A percentile compares a stretch with the other conserved stretches of the same genome.
Evolutionary conservation across 2,888 invertebrate genomes (phyloP).

Genomic region (Ophion costatus): DNA sequence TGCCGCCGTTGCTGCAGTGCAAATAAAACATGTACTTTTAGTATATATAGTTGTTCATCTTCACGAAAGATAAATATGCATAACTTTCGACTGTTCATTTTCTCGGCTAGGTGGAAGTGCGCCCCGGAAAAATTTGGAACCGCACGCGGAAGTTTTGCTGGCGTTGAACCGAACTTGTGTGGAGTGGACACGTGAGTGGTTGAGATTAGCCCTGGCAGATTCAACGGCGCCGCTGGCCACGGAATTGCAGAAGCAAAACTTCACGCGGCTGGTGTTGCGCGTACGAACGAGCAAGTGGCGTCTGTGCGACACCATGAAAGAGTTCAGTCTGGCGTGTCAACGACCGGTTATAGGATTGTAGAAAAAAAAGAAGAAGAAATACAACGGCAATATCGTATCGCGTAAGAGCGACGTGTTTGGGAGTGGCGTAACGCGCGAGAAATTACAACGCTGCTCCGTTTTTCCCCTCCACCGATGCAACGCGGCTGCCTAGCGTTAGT

Average conservation of each 20-base stretch:
- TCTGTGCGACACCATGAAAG: conserved; percentile 72
- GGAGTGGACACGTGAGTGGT: conserved; percentile 86
- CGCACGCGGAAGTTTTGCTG: conserved; percentile 87
- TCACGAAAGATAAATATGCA: no score
- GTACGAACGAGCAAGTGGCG: conserved; percentile 71
- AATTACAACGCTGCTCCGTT: neutral
- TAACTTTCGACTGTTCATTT: neutral
- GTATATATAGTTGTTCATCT: no score
- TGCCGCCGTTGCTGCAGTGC: no score
- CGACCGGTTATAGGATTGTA: conserved; percentile 65
- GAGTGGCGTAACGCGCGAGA: neutral
- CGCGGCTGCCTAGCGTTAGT: neutral
- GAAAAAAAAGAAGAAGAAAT: conserved; percentile 27
- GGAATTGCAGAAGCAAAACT: conserved; percentile 74
- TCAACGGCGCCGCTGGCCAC: conserved; percentile 67
- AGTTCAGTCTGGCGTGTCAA: conserved; percentile 75
- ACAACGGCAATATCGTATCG: neutral
- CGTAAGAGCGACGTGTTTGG: no score
- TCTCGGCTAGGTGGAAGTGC: conserved; percentile 85
- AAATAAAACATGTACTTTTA: no score
- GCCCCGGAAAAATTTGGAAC: conserved; percentile 86
- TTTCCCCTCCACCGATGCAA: conserved; percentile 52
- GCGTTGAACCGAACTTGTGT: conserved; percentile 89
- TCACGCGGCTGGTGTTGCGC: conserved; percentile 71
- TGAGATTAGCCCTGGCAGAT: conserved; percentile 85